A percentile compares a stretch with the other conserved stretches of the same genome.
phyloP scores from a whole-genome alignment of 2,797 vertebrate species.

The Spea hammondii region DNA sequence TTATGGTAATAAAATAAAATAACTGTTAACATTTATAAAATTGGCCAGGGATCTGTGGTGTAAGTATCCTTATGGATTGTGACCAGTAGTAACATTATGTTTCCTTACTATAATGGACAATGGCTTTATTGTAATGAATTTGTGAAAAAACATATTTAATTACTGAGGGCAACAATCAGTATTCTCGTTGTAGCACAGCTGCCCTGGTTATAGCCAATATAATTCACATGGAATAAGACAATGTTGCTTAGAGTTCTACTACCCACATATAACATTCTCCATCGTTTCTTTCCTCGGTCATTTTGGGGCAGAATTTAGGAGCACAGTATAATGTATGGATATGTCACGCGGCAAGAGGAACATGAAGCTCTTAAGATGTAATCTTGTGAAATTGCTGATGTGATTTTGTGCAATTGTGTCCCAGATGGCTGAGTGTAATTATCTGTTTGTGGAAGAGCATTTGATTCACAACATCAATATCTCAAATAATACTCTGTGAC shows the following conservation, averaged over 20 bases:
- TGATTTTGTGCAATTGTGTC: constrained; percentile 10
- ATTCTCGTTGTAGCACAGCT: neutral
- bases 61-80: no score
- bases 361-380: constrained; percentile 10
- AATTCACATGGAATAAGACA: neutral
- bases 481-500: no score
- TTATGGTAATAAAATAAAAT: neutral
- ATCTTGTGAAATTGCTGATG: constrained; percentile 12
- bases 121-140: constrained; percentile 1
- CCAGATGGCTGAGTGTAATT: constrained; percentile 1
- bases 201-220: neutral
- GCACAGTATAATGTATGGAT: constrained; percentile 2
- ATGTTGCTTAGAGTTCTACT: neutral
- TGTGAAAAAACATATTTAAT: neutral
- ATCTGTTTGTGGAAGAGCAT: constrained; percentile 16
- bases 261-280: neutral
- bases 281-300: neutral
- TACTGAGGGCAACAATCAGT: no score
- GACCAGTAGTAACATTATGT: no score
- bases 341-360: neutral
- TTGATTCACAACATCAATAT: neutral
- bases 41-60: no score
- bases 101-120: neutral
- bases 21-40: no score
- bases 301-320: neutral